Evolutionary conservation across 1,140 invertebrate genomes (phyloP).

Genomic region (Hyphantria cunea): DNA sequence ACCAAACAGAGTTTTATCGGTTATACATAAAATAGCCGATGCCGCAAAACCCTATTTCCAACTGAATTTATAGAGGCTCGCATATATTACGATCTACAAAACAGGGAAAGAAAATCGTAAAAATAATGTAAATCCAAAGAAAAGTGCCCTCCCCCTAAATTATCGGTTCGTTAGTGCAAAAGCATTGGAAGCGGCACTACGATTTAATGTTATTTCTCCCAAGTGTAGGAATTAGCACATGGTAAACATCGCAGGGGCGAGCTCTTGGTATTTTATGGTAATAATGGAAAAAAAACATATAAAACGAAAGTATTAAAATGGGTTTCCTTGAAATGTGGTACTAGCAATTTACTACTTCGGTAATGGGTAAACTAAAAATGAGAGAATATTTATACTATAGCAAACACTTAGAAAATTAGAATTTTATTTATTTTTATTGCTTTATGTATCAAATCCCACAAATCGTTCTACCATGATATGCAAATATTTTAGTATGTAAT

Average conservation of each 20-base stretch:
- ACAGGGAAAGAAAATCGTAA: conserved; percentile 6
- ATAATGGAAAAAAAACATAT: conserved; percentile 22
- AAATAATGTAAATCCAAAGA: conserved; percentile 23
- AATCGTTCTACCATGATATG: too few species aligned
- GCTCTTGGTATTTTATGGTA: conserved; percentile 42
- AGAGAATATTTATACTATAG: too few species aligned
- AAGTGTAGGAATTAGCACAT: conserved; percentile 68
- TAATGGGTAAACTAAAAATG: too few species aligned
- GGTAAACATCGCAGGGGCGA: conserved; percentile 50
- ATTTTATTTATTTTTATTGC: too few species aligned
- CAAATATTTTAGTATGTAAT: too few species aligned
- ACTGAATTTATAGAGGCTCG: not conserved
- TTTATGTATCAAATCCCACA: too few species aligned
- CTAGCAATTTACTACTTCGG: too few species aligned
- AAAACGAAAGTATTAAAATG: conserved; percentile 18
- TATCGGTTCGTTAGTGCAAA: conserved; percentile 67
- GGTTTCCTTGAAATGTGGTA: not conserved
- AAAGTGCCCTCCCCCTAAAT: conserved; percentile 45
- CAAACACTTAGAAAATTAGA: too few species aligned
- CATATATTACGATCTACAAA: conserved; percentile 1
- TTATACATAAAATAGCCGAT: not conserved
- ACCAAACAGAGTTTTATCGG: too few species aligned
- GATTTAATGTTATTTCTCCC: conserved; percentile 76
- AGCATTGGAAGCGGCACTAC: conserved; percentile 51
- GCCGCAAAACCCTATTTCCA: not conserved